Evolutionary conservation across 2,888 invertebrate genomes (phyloP).

Genomic region (Syritta pipiens): DNA sequence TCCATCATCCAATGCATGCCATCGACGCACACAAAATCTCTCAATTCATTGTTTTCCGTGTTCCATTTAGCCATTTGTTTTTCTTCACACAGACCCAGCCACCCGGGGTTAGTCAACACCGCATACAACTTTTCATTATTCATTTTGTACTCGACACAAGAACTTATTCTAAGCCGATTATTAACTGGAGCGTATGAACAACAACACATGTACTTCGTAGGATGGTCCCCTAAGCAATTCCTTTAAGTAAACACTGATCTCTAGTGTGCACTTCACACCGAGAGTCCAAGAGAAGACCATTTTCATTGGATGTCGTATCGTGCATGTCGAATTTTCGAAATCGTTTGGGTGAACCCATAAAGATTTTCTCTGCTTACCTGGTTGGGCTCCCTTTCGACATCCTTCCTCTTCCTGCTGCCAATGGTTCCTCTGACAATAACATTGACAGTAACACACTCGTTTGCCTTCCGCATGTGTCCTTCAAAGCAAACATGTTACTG

Average conservation of each 20-base stretch:
- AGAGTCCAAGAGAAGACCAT: too few relatives aligned
- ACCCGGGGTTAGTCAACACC: too few relatives aligned
- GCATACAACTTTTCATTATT: too few relatives aligned
- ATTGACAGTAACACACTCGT: slow-evolving; percentile 36
- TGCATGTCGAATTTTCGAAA: slow-evolving; percentile 8
- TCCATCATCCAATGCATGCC: too few relatives aligned
- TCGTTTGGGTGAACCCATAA: neutral
- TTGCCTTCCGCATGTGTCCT: slow-evolving; percentile 31
- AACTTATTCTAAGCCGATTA: slow-evolving; percentile 46
- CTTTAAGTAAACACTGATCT: slow-evolving; percentile 10
- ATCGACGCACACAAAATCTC: too few relatives aligned
- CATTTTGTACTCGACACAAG: too few relatives aligned
- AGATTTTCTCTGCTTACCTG: neutral
- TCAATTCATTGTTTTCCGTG: too few relatives aligned
- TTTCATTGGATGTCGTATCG: too few relatives aligned
- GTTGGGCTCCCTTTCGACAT: neutral
- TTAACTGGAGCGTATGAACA: slow-evolving; percentile 53
- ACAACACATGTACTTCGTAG: slow-evolving; percentile 9
- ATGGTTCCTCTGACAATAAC: slow-evolving; percentile 24
- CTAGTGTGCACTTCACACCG: slow-evolving; percentile 4
- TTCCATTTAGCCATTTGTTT: too few relatives aligned
- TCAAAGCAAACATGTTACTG: slow-evolving; percentile 40
- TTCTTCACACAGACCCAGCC: too few relatives aligned
- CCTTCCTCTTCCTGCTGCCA: slow-evolving; percentile 31
- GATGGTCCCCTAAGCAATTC: slow-evolving; percentile 6